Percentiles rank a stretch among this genome's conserved stretches.
Evolutionary conservation across 2,888 invertebrate genomes (phyloP).

Genomic region (Antitype chi): DNA sequence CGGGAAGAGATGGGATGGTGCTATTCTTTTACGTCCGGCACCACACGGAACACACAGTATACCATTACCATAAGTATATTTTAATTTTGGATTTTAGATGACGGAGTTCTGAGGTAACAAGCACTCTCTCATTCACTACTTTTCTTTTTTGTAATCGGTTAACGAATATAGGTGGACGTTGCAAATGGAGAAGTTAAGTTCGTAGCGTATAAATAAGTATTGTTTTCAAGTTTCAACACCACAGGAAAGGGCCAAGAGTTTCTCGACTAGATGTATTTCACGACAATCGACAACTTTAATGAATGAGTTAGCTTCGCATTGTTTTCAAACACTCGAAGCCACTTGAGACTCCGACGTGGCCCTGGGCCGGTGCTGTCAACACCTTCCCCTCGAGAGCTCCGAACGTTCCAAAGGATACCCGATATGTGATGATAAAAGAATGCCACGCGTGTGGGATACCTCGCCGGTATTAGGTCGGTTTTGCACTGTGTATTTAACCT

Average conservation of each 20-base stretch:
- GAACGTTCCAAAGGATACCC: conserved; percentile 15
- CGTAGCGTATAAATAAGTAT: neutral
- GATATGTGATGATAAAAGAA: conserved; percentile 58
- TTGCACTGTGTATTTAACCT: conserved; percentile 35
- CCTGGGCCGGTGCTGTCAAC: conserved; percentile 50
- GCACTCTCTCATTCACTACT: too few species aligned
- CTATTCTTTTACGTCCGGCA: too few species aligned
- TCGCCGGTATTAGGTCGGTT: conserved; percentile 6
- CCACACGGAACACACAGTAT: too few species aligned
- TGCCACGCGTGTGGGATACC: conserved; percentile 43
- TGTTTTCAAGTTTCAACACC: neutral
- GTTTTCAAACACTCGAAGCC: conserved; percentile 38
- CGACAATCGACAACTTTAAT: neutral
- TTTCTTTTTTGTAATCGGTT: too few species aligned
- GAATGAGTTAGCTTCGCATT: conserved; percentile 21
- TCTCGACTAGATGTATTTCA: neutral
- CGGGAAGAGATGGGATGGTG: too few species aligned
- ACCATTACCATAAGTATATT: too few species aligned
- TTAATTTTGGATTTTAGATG: too few species aligned
- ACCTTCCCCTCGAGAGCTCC: conserved; percentile 53
- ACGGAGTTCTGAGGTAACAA: too few species aligned
- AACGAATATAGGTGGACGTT: neutral
- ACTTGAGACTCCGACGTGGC: conserved; percentile 40
- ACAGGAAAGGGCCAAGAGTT: neutral
- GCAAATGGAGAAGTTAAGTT: neutral